A percentile compares a stretch with the other conserved stretches of the same genome.
These are phyloP conservation scores for Drosophila punjabiensis DNA, from an alignment of 1,140 invertebrate genomes.

Conservation along the genomic window DNA sequence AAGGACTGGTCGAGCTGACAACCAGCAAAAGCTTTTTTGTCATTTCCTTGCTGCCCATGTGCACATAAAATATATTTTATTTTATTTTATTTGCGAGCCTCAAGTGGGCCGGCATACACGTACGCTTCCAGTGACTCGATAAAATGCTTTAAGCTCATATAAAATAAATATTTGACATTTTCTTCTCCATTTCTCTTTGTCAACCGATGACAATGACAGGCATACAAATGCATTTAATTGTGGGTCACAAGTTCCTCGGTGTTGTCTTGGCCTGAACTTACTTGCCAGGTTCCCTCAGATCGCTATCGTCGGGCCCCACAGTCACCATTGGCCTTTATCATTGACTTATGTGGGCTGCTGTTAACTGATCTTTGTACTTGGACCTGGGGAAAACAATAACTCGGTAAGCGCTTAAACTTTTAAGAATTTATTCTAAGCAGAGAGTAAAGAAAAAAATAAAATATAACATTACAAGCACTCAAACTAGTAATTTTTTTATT, in stretches of 20 bases:
- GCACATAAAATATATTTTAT: constrained; percentile 65
- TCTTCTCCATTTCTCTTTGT: constrained; percentile 51
- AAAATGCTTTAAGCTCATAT: constrained; percentile 62
- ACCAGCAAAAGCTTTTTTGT: constrained; percentile 58
- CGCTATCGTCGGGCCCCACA: constrained; percentile 28
- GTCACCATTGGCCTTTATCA: constrained; percentile 19
- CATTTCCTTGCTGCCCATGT: constrained; percentile 39
- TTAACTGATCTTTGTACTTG: constrained; percentile 7
- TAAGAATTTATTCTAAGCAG: background rate
- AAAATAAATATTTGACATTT: constrained; percentile 77
- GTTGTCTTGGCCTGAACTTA: constrained; percentile 28
- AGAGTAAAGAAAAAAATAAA: background rate
- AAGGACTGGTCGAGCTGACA: constrained; percentile 61
- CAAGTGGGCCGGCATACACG: constrained; percentile 30
- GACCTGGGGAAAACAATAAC: background rate
- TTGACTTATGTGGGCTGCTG: background rate
- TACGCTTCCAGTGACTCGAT: constrained; percentile 30
- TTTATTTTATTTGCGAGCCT: constrained; percentile 72
- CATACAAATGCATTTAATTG: constrained; percentile 81
- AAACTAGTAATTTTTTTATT: too few relatives aligned
- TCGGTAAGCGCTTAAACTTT: background rate
- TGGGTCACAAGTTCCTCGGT: constrained; percentile 42
- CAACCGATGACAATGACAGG: constrained; percentile 73
- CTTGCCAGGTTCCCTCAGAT: constrained; percentile 18
- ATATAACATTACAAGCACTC: background rate